Percentiles rank a stretch among this genome's conserved stretches.
phyloP scores from a whole-genome alignment of 2,797 vertebrate genomes.

The Pterois miles region DNA sequence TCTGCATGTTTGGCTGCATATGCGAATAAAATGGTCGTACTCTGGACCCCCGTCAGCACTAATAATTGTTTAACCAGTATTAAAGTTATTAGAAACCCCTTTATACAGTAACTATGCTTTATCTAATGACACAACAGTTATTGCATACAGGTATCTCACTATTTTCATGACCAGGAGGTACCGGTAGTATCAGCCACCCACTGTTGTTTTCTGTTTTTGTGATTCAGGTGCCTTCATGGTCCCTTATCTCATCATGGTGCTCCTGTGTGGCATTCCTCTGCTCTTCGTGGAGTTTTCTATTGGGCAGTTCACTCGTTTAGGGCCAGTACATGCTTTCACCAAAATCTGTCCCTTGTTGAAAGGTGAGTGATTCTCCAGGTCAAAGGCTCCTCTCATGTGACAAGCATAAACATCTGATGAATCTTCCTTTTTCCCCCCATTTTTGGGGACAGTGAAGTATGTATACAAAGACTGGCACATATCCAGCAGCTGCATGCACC shows the following conservation, averaged over 20 bases:
- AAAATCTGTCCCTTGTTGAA: constrained; percentile 84
- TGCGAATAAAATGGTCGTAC: too few relatives aligned
- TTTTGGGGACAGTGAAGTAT: not conserved
- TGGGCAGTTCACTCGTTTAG: constrained; percentile 82
- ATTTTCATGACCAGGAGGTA: not conserved
- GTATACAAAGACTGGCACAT: not conserved
- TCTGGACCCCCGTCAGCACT: too few relatives aligned
- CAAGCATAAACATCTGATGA: not conserved
- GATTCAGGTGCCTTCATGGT: constrained; percentile 83
- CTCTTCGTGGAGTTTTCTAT: constrained; percentile 83
- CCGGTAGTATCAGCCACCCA: not conserved
- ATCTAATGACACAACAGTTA: not conserved
- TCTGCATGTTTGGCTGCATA: too few relatives aligned
- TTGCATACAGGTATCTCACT: not conserved
- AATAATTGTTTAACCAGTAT: too few relatives aligned
- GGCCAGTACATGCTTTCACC: constrained; percentile 79
- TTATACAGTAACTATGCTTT: not conserved
- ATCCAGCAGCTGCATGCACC: not conserved
- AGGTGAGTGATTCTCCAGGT: constrained; percentile 75
- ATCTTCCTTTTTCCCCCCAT: not conserved
- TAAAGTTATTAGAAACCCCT: not conserved
- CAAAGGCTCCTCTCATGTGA: not conserved
- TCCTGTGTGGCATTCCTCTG: constrained; percentile 83
- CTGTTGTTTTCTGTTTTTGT: not conserved
- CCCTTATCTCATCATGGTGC: constrained; percentile 82